phyloP scores from a whole-genome alignment of 2,888 invertebrate species.

The Xylota segnis region DNA sequence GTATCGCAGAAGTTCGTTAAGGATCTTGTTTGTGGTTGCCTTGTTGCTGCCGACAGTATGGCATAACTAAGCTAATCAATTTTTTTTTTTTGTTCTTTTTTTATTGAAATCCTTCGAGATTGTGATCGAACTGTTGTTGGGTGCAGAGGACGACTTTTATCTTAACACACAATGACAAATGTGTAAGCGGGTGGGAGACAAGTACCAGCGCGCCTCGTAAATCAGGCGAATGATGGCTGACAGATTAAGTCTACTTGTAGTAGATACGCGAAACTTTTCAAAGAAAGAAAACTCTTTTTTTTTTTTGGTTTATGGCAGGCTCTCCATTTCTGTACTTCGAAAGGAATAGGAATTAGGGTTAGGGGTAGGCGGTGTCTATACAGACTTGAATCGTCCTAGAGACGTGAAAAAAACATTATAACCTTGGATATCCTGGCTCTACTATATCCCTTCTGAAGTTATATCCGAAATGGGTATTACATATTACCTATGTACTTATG shows the following conservation, averaged over 20 bases:
- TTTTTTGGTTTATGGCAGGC: no score
- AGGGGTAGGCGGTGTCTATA: no score
- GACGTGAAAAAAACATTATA: no score
- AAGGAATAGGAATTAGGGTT: no score
- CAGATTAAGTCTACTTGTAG: not conserved
- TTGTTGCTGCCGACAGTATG: conserved; percentile 7
- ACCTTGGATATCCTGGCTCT: no score
- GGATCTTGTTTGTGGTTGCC: conserved; percentile 4
- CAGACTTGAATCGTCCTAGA: no score
- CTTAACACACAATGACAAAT: conserved; percentile 34
- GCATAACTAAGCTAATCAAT: conserved; percentile 58
- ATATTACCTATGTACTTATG: no score
- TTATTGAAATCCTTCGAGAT: conserved; percentile 45
- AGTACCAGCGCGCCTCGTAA: not conserved
- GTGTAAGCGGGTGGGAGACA: not conserved
- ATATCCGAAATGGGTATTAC: no score
- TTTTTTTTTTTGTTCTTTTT: conserved; percentile 26
- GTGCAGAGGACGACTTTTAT: conserved; percentile 28
- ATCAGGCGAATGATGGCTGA: not conserved
- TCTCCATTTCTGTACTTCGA: no score
- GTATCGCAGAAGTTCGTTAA: conserved; percentile 38
- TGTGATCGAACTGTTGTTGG: conserved; percentile 12
- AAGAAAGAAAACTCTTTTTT: no score
- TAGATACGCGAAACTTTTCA: no score
- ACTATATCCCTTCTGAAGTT: no score